These are phyloP conservation scores for Porphyrio hochstetteri DNA, from an alignment of 2,113 vertebrate species.

Conservation along the genomic window DNA sequence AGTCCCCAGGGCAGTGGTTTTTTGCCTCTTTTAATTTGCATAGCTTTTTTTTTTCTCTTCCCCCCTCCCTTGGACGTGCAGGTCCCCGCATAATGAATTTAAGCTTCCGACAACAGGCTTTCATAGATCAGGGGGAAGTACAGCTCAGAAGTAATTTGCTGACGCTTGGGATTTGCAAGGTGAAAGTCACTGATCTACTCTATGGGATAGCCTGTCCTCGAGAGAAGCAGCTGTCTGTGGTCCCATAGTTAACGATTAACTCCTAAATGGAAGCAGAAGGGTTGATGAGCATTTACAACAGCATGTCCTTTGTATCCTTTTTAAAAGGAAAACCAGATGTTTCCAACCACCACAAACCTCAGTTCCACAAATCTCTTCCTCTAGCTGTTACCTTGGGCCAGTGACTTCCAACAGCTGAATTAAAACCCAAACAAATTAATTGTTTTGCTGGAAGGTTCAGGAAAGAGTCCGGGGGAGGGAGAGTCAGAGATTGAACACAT, in stretches of 20 bases:
- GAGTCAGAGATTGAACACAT: background rate
- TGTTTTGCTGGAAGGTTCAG: background rate
- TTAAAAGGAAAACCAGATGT: conserved; percentile 34
- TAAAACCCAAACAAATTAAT: background rate
- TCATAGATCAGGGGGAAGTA: background rate
- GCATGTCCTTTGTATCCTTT: background rate
- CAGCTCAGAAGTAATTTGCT: background rate
- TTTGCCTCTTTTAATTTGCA: background rate
- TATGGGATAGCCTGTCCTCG: rapidly evolving
- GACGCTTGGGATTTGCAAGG: background rate
- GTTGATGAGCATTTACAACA: background rate
- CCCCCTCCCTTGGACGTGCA: background rate
- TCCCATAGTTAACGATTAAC: background rate
- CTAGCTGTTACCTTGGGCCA: background rate
- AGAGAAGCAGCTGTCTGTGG: background rate
- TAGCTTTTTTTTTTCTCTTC: background rate
- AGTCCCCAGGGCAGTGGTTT: background rate
- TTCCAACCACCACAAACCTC: background rate
- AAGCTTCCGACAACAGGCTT: background rate
- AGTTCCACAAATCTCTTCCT: background rate
- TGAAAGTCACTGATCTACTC: background rate
- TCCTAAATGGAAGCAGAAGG: conserved; percentile 9
- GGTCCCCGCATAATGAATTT: background rate
- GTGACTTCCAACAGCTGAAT: background rate
- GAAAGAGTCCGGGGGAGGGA: background rate